Evolutionary conservation across 2,888 invertebrate genomes (phyloP), one percentile per base, ranked within the genome.

Genomic region (Xestia sexstrigata): DNA sequence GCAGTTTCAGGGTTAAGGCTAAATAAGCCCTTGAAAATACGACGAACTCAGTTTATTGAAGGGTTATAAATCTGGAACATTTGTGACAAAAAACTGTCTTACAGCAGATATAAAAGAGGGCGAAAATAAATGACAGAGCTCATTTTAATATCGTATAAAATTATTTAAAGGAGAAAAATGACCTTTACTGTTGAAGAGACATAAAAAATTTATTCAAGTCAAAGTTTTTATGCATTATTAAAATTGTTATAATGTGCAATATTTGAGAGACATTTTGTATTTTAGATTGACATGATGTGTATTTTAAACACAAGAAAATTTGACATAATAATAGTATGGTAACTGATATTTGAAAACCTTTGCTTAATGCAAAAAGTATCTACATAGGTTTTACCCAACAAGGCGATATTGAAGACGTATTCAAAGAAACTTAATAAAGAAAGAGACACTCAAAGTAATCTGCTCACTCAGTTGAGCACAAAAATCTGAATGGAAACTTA

Each of bases 11-110:
- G 67, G 52, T 63, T 83, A 78, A 78, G 74, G 72, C 83, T 86
- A 86, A 83, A 86, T 78, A 86, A 84, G 79, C 84, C 49, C 83
- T 84, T 84, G 83, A 75, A 84, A 83, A 86, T 86, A 84, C 86
- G 78, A 75, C 74, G 66, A 83, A 70, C 74, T 73, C 66, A 67
- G 86, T 84, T 83, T 84, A 84, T 86, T 84, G 83, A 84, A 86
- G 87, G 87, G 87, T 78, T 83, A 86, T 84, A 86, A 86, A 84
- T 84, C 83, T 84, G 74, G 62, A 75, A 83, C 42, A 86, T 83
- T 84, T 70, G 63, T 39, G 30, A 72, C 70, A 83, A 78, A 73
- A 82, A 84, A 84, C 39, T 70, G 78, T 67, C 69, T 65, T 7
- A 45, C 30, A 73, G 67, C 62, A 63, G 66, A 67, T 86, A 83